phyloP scores from a whole-genome alignment of 1,140 invertebrate genomes.

The Aphelinus certus region DNA sequence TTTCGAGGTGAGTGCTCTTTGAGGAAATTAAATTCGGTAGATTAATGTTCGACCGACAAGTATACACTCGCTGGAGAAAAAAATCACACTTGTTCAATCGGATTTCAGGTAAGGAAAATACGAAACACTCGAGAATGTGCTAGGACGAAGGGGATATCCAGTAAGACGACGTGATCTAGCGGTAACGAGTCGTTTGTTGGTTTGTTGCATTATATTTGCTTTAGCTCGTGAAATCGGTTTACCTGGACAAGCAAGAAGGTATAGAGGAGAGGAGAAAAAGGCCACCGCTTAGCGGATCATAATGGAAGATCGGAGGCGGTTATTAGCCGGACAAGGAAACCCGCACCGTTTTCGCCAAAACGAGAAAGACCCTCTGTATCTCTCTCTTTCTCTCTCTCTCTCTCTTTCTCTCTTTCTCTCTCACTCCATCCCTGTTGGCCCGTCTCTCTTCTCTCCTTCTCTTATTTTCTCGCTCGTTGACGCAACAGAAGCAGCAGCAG shows the following conservation, averaged over 20 bases:
- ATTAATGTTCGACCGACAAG: not conserved
- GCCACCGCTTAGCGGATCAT: conserved; percentile 38
- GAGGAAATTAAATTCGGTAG: no score
- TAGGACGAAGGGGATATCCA: not conserved
- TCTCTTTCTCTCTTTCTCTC: conserved; percentile 3
- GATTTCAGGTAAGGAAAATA: conserved; percentile 5
- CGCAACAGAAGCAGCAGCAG: not conserved
- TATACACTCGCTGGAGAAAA: not conserved
- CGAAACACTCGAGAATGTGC: not conserved
- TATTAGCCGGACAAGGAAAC: conserved; percentile 41
- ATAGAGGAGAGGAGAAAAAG: not conserved
- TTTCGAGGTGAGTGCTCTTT: no score
- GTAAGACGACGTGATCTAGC: conserved; percentile 21
- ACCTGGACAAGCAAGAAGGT: conserved; percentile 29
- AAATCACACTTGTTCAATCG: conserved; percentile 16
- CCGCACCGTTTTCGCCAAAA: conserved; percentile 35
- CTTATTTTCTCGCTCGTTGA: conserved; percentile 7
- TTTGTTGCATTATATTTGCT: conserved; percentile 46
- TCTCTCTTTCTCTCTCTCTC: not conserved
- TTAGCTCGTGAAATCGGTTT: conserved; percentile 47
- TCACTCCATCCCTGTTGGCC: not conserved
- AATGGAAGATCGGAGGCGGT: conserved; percentile 30
- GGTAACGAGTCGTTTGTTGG: conserved; percentile 46
- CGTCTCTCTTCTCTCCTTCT: not conserved
- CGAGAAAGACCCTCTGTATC: not conserved